Conservation (phyloP, 2,888 invertebrate species). For the Hirtodrosophila trivittata region DNA sequence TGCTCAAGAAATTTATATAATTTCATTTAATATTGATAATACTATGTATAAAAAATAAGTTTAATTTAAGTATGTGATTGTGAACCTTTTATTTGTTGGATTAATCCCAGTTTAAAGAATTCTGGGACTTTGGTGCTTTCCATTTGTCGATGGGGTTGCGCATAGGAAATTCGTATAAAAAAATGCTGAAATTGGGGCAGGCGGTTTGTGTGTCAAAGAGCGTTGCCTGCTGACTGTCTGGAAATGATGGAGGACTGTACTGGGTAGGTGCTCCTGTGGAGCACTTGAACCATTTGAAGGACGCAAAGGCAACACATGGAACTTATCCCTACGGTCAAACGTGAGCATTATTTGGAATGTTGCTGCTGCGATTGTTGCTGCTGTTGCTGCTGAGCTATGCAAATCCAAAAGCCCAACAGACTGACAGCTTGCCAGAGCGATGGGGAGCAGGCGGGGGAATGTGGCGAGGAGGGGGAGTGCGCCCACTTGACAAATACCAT, state of each 20-base stretch:
- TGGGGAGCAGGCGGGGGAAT: not conserved
- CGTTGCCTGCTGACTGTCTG: conserved; percentile 8
- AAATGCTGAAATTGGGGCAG: conserved; percentile 64
- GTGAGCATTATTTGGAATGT: conserved; percentile 55
- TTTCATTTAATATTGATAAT: too few relatives aligned
- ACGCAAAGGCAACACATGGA: conserved; percentile 68
- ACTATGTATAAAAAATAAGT: too few relatives aligned
- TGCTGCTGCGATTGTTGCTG: conserved; percentile 37
- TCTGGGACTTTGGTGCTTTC: too few relatives aligned
- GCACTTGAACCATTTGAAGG: conserved; percentile 73
- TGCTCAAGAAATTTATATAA: too few relatives aligned
- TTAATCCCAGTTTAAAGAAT: too few relatives aligned
- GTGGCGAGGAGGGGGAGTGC: conserved; percentile 28
- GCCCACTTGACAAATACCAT: conserved; percentile 81
- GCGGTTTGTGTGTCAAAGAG: conserved; percentile 66
- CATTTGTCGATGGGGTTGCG: conserved; percentile 8
- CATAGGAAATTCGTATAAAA: conserved; percentile 16
- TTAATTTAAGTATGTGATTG: too few relatives aligned
- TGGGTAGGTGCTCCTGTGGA: conserved; percentile 44
- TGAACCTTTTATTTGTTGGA: not conserved
- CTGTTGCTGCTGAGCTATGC: conserved; percentile 71
- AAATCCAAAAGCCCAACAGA: conserved; percentile 71
- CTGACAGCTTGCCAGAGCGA: conserved; percentile 10
- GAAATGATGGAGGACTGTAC: conserved; percentile 5
- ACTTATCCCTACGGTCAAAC: conserved; percentile 60